Evolutionary conservation across 2,888 invertebrate genomes (phyloP), one percentile per base, ranked within the genome.

Genomic region (Amphipoea lucens): DNA sequence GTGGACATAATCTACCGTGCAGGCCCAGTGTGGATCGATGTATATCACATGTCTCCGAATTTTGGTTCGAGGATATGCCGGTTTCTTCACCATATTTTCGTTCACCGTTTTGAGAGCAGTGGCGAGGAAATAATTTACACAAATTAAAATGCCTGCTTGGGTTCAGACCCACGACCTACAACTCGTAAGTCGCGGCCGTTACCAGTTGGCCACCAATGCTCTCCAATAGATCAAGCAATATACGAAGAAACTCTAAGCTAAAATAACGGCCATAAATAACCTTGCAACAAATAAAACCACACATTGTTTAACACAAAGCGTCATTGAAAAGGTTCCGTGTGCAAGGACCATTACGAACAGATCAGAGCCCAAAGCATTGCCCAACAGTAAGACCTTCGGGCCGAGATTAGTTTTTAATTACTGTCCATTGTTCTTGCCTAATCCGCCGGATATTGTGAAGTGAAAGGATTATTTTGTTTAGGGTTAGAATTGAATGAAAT

Each of bases 371-470:
- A 80, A 62, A 69, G 57, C n/a, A 79, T 92, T 92, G 81, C 91
- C 74, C 86, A 92, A 92, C 85, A 51, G 75, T 68, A 81, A 88
- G 88, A 90, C 91, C 92, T 92, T 92, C 90, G 74, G 75, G 60
- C 51, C 74, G 62, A 90, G 90, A 92, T 92, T 90, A 84, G 89
- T 89, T 89, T 90, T 88, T 92, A 92, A 92, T 93, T 92, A 90
- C 87, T 78, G 66, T 63, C 90, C 87, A 92, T 93, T 93, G 93
- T 93, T 92, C 90, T 90, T 73, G 81, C 73, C 74, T 82, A 84
- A 88, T 86, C 80, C 86, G 73, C 74, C 91, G 91, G 92, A 92
- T 89, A 90, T 91, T 89, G 88, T 86, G 82, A 83, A 87, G 91
- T 89, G 88, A 92, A 91, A 89, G 87, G 78, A 78, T 79, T 75